Base-by-base conservation (phyloP, 2,888 invertebrate species). In the Crepidodera aurea region DNA sequence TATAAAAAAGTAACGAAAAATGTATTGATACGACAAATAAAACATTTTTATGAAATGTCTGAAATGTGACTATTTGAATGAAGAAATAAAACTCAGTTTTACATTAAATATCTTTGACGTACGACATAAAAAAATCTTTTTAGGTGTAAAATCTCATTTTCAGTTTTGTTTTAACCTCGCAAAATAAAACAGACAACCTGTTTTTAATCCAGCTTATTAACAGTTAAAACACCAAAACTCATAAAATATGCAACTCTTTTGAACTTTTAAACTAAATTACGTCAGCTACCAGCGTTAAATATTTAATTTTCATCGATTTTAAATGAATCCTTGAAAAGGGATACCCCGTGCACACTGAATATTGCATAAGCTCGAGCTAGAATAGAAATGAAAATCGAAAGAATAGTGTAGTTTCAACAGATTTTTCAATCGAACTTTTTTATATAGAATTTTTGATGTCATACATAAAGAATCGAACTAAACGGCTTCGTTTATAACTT, bases 261-360 rank as follows among this genome's bases (percentile, higher is more conserved):
- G 50, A 50, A 50, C 50, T 50, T 50, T n/a, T 50, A 50, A 32
- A 32, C 32, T 50, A 50, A 32, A 32, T 50, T 32, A 50, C 32
- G 50, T 50, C 50, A 32, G 50, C 29, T 32, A 32, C 18, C 50
- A 13, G 16, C 16, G 46, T 25, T 50, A 50, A n/a, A 50, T 50
- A 50, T 50, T 50, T 50, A 50, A 50, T 50, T 29, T 29, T 7
- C 16, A 50, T 50, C 50, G 50, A 50, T 50, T 50, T 18, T 15
- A 16, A 50, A 50, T 50, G 50, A 29, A 50, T 32, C 32, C 50
- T 50, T 50, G 46, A 50, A 32, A 40, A 50, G 16, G 32, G 18
- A 50, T 32, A 50, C 50, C 32, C 50, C 32, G 15, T 18, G 50
- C 15, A 12, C 18, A 13, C 32, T 50, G 50, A 50, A 50, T 50